Evolutionary conservation across 2,888 invertebrate genomes (phyloP), one percentile per base, ranked within the genome.

Genomic region (Argynnis bischoffii): DNA sequence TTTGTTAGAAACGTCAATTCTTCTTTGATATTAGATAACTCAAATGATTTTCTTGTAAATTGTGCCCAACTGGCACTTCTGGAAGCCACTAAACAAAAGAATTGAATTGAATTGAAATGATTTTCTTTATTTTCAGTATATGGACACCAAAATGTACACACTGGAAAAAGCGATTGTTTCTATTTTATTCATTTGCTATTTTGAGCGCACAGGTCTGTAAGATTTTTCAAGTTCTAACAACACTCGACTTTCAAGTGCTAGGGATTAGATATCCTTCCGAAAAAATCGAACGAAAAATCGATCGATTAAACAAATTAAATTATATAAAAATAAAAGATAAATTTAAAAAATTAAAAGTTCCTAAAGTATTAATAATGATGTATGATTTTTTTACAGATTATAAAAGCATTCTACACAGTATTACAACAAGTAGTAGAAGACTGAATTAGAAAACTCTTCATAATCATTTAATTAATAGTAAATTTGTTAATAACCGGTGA

Each of bases 361-460:
- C n/a, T n/a, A n/a, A n/a, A n/a, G n/a, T n/a, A n/a, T n/a, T 26
- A 21, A 54, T n/a, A 55, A 11, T n/a, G 26, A 31, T 55, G 2
- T 18, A 3, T 63, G 15, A 63, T 67, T 66, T 71, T 47, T 59
- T 92, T 92, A 67, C 85, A 93, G 93, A 91, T 93, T 16, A 81
- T 93, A 21, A 92, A 91, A 76, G 85, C 89, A 0, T 92, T 93
- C 76, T 93, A 92, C 75, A 93, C 93, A 0, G 88, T 94, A 0
- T 77, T 90, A 14, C 81, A 86, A 63, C 84, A 81, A 70, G 80
- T 84, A 0, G 82, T 81, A 51, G 80, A 71, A 65, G 48, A 48
- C 26, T 69, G 54, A 60, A 47, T 41, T 21, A 13, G 18, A 26
- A 26, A 26, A 5, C 3, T 26, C 26, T 26, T 26, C 26, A 4